Evolutionary conservation across 64 coral and sea anemone genomes (phyloP), one percentile per base, ranked within the genome.

Genomic region (Catalaphyllia jardinei): DNA sequence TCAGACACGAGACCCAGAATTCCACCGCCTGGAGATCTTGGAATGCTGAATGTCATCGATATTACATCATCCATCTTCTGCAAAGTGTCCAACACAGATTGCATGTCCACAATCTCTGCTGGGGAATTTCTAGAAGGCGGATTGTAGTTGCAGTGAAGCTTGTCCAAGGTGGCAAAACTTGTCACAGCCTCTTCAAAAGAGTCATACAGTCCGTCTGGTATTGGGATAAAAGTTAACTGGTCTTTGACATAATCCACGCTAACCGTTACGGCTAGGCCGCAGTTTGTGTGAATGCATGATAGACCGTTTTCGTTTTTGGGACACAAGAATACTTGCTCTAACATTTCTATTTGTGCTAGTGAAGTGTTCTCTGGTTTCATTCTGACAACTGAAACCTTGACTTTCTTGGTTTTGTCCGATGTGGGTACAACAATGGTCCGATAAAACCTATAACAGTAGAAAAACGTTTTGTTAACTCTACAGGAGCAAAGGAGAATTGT

Each of bases 151-250:
- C 81, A 85, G 0, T 22, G 52, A 24, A 96, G 29, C 59, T 92
- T 86, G 73, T 96, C 94, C 16, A 96, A 62, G 12, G 91, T 89
- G 28, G 87, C 89, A 73, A 86, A 93, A 35, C 82, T 84, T 60
- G 88, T 85, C 42, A 93, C 51, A 67, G 76, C 15, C 0, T 88
- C 62, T 24, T 88, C 75, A 76, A 86, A 64, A 30, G 77, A 10
- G 2, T 96, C 91, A 76, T 96, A 93, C 18, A 90, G 30, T 8
- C 94, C 91, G 54, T 61, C 79, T 10, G 87, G 87, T 19, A 96
- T 69, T 14, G 80, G 87, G 75, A 96, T 93, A 10, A 96, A 86
- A 46, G 91, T 96, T 19, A 96, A 51, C 1, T 9, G 71, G 57
- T 88, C 88, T n/a, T 72, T 63, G 14, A 86, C 33, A 30, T 89